Conservation (phyloP, 2,113 vertebrate genomes). For the Pycnonotus jocosus region DNA sequence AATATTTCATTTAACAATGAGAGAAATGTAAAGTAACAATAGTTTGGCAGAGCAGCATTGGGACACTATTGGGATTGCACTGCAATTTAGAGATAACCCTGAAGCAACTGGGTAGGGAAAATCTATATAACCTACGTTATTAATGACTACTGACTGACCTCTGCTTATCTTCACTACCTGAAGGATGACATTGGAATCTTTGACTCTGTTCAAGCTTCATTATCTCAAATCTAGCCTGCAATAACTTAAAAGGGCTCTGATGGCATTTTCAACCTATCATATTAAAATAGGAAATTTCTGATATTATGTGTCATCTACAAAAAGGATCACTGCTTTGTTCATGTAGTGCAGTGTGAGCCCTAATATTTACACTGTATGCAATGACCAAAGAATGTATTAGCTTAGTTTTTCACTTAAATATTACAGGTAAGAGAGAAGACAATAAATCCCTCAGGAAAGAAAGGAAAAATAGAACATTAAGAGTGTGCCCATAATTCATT, state of each 20-base stretch:
- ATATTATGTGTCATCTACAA: neutral
- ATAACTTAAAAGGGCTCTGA: neutral
- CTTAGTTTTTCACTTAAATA: neutral
- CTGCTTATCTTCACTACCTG: conserved; percentile 46
- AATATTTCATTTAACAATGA: neutral
- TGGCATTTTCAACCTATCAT: neutral
- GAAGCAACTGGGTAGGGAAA: conserved; percentile 14
- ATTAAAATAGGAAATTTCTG: neutral
- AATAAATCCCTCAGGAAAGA: neutral
- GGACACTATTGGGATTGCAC: neutral
- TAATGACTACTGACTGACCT: conserved; percentile 46
- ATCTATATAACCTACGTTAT: conserved; percentile 46
- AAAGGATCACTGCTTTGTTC: neutral
- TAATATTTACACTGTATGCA: neutral
- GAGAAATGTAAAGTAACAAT: neutral
- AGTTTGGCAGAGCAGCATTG: neutral
- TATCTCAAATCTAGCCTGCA: conserved; percentile 5
- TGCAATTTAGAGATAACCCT: conserved; percentile 45
- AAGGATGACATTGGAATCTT: conserved; percentile 50
- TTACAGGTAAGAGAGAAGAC: neutral
- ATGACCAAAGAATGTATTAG: neutral
- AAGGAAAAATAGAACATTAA: neutral
- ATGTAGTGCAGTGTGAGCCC: neutral
- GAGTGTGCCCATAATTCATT: neutral
- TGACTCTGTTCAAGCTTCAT: neutral